phyloP scores from a whole-genome alignment of 2,888 invertebrate genomes.

The Syritta pipiens region DNA sequence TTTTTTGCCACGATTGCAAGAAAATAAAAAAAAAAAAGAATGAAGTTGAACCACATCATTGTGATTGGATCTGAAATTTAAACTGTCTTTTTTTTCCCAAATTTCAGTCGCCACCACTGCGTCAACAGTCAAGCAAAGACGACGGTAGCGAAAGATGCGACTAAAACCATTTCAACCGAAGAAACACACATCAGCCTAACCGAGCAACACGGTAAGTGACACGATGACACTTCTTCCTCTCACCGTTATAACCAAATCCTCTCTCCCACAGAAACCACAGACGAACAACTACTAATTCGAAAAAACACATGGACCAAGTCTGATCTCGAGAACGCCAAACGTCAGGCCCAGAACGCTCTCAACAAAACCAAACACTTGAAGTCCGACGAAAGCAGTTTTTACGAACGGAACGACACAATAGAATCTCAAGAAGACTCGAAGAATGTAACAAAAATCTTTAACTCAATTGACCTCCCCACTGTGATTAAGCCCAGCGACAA shows the following conservation, averaged over 20 bases:
- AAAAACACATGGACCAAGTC: constrained; percentile 77
- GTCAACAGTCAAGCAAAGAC: constrained; percentile 81
- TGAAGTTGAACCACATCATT: no score
- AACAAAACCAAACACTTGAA: constrained; percentile 74
- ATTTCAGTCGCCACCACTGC: constrained; percentile 90
- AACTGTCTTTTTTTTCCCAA: not conserved
- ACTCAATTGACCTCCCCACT: constrained; percentile 58
- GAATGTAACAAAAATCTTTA: constrained; percentile 80
- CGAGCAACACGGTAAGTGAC: constrained; percentile 49
- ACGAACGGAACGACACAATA: constrained; percentile 1
- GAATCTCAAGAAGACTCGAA: constrained; percentile 74
- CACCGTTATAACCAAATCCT: not conserved
- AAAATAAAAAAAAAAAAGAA: no score
- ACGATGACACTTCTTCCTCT: not conserved
- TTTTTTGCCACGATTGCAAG: no score
- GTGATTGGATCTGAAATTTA: not conserved
- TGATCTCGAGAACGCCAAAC: constrained; percentile 70
- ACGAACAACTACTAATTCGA: constrained; percentile 70
- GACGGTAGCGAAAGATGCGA: constrained; percentile 33
- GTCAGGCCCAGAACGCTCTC: constrained; percentile 21
- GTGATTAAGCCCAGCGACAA: constrained; percentile 82
- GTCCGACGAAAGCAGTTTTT: constrained; percentile 70
- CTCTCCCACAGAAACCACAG: constrained; percentile 23
- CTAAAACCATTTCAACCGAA: constrained; percentile 11
- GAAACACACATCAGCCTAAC: constrained; percentile 13